Base-by-base conservation (phyloP, 2,113 vertebrate species). In the Agelaius tricolor region DNA sequence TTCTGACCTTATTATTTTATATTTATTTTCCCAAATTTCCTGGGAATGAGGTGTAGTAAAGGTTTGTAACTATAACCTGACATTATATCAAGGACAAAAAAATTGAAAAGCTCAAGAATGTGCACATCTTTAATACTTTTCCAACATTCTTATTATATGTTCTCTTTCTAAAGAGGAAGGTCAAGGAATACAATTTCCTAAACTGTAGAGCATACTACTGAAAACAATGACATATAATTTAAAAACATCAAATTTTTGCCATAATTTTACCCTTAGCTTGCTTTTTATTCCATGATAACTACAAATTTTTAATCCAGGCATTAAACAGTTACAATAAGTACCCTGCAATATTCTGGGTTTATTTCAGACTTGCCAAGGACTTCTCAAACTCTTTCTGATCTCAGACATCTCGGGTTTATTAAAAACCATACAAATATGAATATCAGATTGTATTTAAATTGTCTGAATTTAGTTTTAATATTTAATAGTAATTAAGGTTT, bases 191-290 rank as follows among this genome's bases (percentile, higher is more conserved):
- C 2, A 21, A 3, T 52, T 74, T 69, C 30, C 9, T 16, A 35
- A 92, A 35, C 15, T 46, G 2, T 24, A 17, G 7, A 61, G 7
- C 8, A 30, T 27, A 9, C 4, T 49, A 22, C 18, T 58, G 11
- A 58, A 81, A 57, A 35, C 1, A 52, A 8, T 31, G 5, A 23
- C 7, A 49, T n/a, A 5, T 2, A 31, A 46, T 41, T 43, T 58
- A 3, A 90, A 83, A 69, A 2, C 6, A 69, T 65, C 1, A 8
- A 3, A 1, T 4, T 57, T 80, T 63, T 1, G 6, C 18, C 1
- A 1, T 51, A 68, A 61, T 16, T 76, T 80, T 57, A 74, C 1
- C 1, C 18, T 14, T 37, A 15, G 5, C 3, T 73, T 44, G 1
- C 10, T 74, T 65, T 7, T 54, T 80, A 39, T 69, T 80, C 27